Evolutionary conservation across 1,140 invertebrate genomes (phyloP), one percentile per base, ranked within the genome.

Genomic region (Vanessa tameamea): DNA sequence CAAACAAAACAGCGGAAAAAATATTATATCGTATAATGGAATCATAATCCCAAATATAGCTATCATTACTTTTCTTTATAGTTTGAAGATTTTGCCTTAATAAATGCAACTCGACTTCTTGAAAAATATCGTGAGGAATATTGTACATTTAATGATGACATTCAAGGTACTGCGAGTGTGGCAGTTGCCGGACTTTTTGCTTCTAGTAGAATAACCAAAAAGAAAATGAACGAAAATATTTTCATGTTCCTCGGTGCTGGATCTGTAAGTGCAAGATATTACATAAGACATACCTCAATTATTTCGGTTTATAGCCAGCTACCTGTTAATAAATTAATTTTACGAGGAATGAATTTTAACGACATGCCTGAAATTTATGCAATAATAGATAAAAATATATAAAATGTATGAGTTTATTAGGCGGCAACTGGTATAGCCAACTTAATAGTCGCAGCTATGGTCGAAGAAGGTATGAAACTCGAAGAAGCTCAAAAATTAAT

Each of bases 111-210:
- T 93, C 94, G 97, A 67, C 96, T 99, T 78, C 87, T 99, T 67
- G 96, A 98, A 73, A 98, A 97, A 87, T 99, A 99, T 88, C 94
- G 96, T 68, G 93, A 96, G 73, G 94, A 95, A 57, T 99, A 98
- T 83, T 99, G 98, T 84, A 99, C 97, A 8, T 99, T 99, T 85
- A 99, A 99, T 85, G 98, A 99, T 87, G 98, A 99, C 85, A 99
- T 99, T 87, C 98, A 99, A 93, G 98, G 98, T 26, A 99, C 98
- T 0, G 98, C 98, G 0, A 95, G 97, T 43, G 98, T 99, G 0
- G 97, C 97, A 14, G 97, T 99, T 0, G 97, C 98, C 37, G 98
- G 98, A 7, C 91, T 99, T 8, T 89, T 98, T 50, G 97, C 98
- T 1, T 96, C 97, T 2, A 94, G 96, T 59, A 94, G 96, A 79